phyloP scores from a whole-genome alignment of 2,113 vertebrate species.

The Notarius lentiginosus region DNA sequence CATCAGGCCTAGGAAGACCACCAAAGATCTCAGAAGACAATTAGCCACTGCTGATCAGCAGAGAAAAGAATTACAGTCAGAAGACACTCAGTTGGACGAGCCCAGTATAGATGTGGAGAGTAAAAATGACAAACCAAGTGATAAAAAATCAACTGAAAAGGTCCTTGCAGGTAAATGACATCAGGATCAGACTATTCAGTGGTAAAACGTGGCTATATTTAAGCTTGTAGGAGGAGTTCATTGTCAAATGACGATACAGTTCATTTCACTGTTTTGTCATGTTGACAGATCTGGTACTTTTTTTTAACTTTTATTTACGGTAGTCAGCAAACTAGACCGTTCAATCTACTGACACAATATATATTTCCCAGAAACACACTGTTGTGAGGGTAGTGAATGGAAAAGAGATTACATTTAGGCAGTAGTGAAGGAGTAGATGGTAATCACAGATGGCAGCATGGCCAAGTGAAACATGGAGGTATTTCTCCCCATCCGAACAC shows the following conservation, averaged over 20 bases:
- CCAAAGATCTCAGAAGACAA: slow-evolving; percentile 42
- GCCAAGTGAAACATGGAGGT: slow-evolving; percentile 20
- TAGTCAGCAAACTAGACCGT: neutral
- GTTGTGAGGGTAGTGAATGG: slow-evolving; percentile 18
- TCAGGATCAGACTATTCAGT: neutral
- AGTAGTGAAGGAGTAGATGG: slow-evolving; percentile 33
- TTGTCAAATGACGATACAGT: neutral
- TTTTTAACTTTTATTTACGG: slow-evolving; percentile 12
- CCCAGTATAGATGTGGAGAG: slow-evolving; percentile 42
- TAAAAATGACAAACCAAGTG: slow-evolving; percentile 62
- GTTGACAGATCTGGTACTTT: slow-evolving; percentile 27
- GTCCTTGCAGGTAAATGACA: slow-evolving; percentile 68
- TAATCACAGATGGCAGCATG: slow-evolving; percentile 49
- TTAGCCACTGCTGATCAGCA: neutral
- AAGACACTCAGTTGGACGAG: slow-evolving; percentile 58
- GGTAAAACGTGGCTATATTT: neutral
- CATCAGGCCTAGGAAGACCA: slow-evolving; percentile 15
- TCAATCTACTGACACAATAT: slow-evolving; percentile 15
- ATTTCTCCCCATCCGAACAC: neutral
- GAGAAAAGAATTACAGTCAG: slow-evolving; percentile 29
- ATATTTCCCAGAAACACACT: slow-evolving; percentile 7
- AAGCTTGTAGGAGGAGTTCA: neutral
- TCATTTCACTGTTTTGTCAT: slow-evolving; percentile 28
- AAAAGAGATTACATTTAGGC: slow-evolving; percentile 43
- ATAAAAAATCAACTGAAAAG: slow-evolving; percentile 73